Evolutionary conservation across 1,140 invertebrate species (phyloP), one percentile per base, ranked within the genome.

Genomic region (Heliconius hermathena): DNA sequence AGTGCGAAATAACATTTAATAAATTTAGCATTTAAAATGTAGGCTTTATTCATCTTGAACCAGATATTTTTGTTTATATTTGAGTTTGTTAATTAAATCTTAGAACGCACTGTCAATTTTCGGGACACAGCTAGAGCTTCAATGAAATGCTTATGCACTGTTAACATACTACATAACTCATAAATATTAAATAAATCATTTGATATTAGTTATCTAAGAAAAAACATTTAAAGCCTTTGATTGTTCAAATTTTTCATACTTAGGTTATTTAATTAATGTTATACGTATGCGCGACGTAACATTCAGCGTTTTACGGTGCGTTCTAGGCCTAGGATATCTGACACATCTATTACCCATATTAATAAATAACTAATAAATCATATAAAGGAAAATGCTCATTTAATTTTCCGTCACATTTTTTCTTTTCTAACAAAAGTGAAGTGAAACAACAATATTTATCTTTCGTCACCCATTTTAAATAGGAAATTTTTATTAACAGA

Each of bases 1-100:
- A 78, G 71, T 83, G 80, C 80, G 49, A 78, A 54, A 66, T 66
- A 66, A 66, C 60, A 66, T 66, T 66, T 66, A 66, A 66, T 26
- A 66, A 73, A 73, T 16, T 73, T 41, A 41, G 49, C 41, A 49
- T 41, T 66, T 66, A 29, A 66, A 66, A 66, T 66, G 60, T 66
- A 66, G 60, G 60, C 60, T 29, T 66, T 66, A 66, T 29, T 29
- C 60, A 66, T 29, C 60, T 66, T 57, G 26, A 66, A 11, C 60
- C n/a, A 66, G n/a, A 66, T 66, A 66, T 16, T 66, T 26, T 66
- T 29, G 9, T 66, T 66, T 66, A 16, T 66, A 29, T 66, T 26
- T 66, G 60, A 26, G 60, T 66, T 66, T 66, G 60, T 66, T 66
- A 66, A 66, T 66, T 66, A 66, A 66, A 66, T 66, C 60, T 66